Conservation (phyloP, 2,888 invertebrate genomes). For the Chirona hameri region DNA sequence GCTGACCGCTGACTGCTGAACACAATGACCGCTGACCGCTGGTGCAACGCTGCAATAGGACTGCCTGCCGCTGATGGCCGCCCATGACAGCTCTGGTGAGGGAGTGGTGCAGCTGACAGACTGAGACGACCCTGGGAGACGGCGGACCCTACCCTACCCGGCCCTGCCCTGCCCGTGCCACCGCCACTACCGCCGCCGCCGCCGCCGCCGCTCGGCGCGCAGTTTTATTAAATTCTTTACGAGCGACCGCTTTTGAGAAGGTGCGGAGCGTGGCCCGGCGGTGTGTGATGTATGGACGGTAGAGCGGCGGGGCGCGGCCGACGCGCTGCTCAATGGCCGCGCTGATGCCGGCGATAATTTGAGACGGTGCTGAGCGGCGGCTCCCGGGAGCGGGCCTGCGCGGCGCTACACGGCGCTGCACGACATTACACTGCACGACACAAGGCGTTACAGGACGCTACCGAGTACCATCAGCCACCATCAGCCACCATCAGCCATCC, state of each 20-base stretch:
- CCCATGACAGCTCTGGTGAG: neutral
- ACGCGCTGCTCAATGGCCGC: neutral
- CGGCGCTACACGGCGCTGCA: too few species aligned
- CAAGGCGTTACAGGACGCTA: too few species aligned
- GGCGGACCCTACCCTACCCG: neutral
- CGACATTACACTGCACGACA: too few species aligned
- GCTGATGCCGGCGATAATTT: neutral
- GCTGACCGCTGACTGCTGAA: neutral
- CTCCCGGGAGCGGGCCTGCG: too few species aligned
- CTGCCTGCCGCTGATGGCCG: neutral
- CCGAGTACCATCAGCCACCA: too few species aligned
- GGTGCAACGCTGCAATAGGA: neutral
- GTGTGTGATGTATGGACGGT: neutral
- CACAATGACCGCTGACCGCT: neutral
- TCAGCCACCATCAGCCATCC: too few species aligned
- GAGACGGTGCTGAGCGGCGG: neutral
- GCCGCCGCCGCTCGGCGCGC: neutral
- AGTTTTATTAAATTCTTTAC: neutral
- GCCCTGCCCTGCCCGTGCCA: neutral
- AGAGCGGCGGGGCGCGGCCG: neutral
- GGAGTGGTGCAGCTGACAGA: neutral
- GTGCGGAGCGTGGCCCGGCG: neutral
- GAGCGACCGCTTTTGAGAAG: slow-evolving; percentile 9
- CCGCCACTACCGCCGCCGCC: neutral
- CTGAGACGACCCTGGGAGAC: neutral